phyloP scores from a whole-genome alignment of 2,797 vertebrate species.

The Falco columbarius region DNA sequence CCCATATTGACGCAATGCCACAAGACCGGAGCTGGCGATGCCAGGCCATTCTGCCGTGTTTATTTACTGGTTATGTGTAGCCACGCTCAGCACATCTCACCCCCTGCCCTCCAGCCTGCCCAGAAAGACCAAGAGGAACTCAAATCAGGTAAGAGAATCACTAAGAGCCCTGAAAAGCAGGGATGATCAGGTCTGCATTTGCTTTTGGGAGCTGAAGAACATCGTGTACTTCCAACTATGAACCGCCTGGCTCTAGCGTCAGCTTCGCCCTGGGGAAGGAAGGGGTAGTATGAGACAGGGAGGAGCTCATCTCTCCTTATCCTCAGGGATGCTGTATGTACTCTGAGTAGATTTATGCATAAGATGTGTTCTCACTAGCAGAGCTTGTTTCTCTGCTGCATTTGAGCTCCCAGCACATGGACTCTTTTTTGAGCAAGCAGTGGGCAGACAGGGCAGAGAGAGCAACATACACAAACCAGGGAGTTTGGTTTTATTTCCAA shows the following conservation, averaged over 20 bases:
- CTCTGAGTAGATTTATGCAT: neutral
- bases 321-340: neutral
- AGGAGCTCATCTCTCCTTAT: neutral
- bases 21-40: neutral
- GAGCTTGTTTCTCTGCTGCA: neutral
- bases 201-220: neutral
- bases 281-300: neutral
- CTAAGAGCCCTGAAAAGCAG: neutral
- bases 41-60: fast-evolving
- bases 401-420: neutral
- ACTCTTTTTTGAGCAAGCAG: neutral
- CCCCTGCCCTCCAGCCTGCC: neutral
- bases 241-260: neutral
- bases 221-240: fast-evolving
- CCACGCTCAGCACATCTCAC: neutral
- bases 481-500: neutral
- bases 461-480: neutral
- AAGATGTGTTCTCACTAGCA: neutral
- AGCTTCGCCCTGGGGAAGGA: neutral
- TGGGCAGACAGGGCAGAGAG: conserved; percentile 12
- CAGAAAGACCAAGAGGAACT: neutral
- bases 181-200: neutral
- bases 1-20: neutral
- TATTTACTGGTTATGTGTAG: neutral
- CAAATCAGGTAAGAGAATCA: neutral